These are phyloP conservation scores for Pocillopora verrucosa DNA, from an alignment of 64 coral and sea anemone species.

Conservation along the genomic window DNA sequence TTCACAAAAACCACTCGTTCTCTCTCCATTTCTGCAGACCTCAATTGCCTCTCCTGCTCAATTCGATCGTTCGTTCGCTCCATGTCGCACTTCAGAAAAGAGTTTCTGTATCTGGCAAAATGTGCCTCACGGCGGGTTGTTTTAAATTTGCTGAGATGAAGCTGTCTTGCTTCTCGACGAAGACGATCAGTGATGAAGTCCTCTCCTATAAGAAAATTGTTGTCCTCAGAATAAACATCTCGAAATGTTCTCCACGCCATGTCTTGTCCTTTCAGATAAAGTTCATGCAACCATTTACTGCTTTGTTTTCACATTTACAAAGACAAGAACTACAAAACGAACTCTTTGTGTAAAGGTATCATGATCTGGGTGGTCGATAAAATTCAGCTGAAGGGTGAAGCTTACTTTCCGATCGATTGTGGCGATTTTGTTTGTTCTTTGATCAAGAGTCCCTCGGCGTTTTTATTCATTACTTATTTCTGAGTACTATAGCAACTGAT, in stretches of 20 bases:
- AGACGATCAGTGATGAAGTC: conserved; percentile 27
- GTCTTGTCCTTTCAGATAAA: neutral
- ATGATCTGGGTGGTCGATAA: too few species aligned
- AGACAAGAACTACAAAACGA: too few species aligned
- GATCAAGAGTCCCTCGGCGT: neutral
- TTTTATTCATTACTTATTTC: neutral
- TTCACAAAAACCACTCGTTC: neutral
- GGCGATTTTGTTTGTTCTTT: neutral
- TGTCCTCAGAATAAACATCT: conserved; percentile 28
- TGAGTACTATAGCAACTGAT: neutral
- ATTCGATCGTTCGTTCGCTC: conserved; percentile 27
- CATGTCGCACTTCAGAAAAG: conserved; percentile 39
- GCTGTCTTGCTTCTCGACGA: conserved; percentile 51
- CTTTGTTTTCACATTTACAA: too few species aligned
- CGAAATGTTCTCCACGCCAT: neutral
- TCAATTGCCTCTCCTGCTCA: conserved; percentile 42
- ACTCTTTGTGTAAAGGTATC: too few species aligned
- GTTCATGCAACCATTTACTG: too few species aligned
- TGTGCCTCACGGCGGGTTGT: conserved; percentile 51
- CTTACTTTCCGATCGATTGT: too few species aligned
- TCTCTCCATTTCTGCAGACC: conserved; percentile 36
- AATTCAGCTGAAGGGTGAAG: too few species aligned
- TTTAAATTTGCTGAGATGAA: conserved; percentile 52
- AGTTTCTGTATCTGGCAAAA: conserved; percentile 48
- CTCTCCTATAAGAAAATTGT: conserved; percentile 52